Evolutionary conservation across 2,888 invertebrate genomes (phyloP), one percentile per base, ranked within the genome.

Genomic region (Leptinotarsa peninsularis): DNA sequence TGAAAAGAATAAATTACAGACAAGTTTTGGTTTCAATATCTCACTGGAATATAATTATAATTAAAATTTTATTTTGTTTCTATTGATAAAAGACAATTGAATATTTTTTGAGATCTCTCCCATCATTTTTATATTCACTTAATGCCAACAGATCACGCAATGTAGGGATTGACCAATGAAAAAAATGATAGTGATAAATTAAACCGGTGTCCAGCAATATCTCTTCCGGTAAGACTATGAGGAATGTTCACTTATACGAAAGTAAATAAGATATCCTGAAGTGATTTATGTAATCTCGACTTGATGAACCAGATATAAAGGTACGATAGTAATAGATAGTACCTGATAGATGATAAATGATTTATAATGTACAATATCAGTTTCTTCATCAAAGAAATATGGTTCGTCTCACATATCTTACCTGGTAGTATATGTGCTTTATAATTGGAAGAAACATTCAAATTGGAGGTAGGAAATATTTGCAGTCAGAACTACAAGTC

Each of bases 311-410:
- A 63, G 63, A 63, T 63, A 63, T 43, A 13, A 14, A 63, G 63
- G 63, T 63, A 63, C 43, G 33, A 63, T 15, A 63, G 63, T 43
- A 63, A 63, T 63, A 63, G 63, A 63, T 43, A 43, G 43, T 63
- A 63, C 43, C 43, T n/a, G 14, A 43, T 63, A 63, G 33, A 63
- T n/a, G 0, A n/a, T 63, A 43, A 33, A 63, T 63, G n/a, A 63
- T 63, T 63, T 63, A 63, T n/a, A n/a, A n/a, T 17, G n/a, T 43
- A 63, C 63, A 63, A 63, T 63, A 43, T 63, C n/a, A 63, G 18
- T 33, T 63, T 63, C 33, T 13, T 23, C 23, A 15, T 13, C 43
- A n/a, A n/a, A 63, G 27, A 63, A 43, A 63, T 63, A 63, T 3
- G 17, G 33, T 33, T 33, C 33, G 63, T 33, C 63, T 63, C n/a